phyloP scores from a whole-genome alignment of 2,797 vertebrate genomes.

The Ciconia nigra region DNA sequence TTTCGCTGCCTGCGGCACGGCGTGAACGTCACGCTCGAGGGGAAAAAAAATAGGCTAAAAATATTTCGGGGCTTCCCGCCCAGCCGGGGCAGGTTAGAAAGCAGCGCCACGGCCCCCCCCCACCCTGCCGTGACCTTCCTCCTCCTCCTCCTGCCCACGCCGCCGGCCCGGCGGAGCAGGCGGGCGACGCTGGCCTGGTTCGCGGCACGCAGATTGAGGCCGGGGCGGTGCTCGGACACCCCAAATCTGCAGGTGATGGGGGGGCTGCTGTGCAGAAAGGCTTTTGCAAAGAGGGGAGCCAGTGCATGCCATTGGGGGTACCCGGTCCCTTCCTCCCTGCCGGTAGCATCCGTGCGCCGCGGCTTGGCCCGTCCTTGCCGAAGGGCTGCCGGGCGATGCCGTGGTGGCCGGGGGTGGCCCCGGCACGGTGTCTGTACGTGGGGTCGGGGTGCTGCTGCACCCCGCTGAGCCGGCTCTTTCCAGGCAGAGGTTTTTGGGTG shows the following conservation, averaged over 20 bases:
- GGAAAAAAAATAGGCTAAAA: background rate
- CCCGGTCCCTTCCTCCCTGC: background rate
- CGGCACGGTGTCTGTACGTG: background rate
- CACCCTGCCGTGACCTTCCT: background rate
- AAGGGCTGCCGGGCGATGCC: background rate
- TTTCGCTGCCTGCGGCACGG: background rate
- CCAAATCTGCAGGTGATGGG: background rate
- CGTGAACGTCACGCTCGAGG: background rate
- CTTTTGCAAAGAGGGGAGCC: too few relatives aligned
- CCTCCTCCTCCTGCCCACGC: background rate
- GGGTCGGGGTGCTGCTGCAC: background rate
- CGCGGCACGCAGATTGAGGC: too few relatives aligned
- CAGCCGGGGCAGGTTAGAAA: background rate
- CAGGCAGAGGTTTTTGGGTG: background rate
- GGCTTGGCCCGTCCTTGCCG: background rate
- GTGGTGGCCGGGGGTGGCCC: background rate
- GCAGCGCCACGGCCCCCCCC: background rate
- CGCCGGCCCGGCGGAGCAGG: background rate
- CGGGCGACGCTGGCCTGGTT: too few relatives aligned
- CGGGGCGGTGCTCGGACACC: background rate
- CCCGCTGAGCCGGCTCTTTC: background rate
- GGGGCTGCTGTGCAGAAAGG: background rate
- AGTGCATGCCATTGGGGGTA: accelerated
- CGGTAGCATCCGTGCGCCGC: background rate
- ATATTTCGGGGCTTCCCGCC: background rate